Base-by-base conservation (phyloP, 2,113 vertebrate genomes). In the Tachysurus vachellii region DNA sequence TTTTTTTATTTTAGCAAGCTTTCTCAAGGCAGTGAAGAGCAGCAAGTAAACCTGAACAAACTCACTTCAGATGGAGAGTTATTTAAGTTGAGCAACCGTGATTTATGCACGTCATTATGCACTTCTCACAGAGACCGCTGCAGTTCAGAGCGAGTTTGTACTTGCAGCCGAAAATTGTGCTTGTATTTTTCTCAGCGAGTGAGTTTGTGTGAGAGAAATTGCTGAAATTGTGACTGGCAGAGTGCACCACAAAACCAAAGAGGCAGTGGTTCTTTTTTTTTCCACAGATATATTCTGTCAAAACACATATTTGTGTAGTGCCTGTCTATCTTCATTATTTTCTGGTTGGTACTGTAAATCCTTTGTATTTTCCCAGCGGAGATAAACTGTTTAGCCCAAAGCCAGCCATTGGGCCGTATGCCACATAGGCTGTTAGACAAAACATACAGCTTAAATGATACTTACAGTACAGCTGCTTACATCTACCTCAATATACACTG, bases 61-160 rank as follows among this genome's bases (percentile, higher is more conserved):
- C 86, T 42, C 28, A 54, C 75, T 84, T 42, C 80, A 83, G 84
- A 77, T 79, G 23, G 57, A 64, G 62, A 21, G 12, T 86, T 88
- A 85, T 88, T 85, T 87, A 93, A 90, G 89, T 85, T 19, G 86
- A 86, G 76, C 59, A 62, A 75, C 87, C 85, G 89, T 93, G 91
- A 93, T 91, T 89, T 93, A 91, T 70, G 91, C 84, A 53, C 83
- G 91, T 90, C 92, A 86, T 62, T 90, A 85, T 89, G 88, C 88
- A 83, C 89, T 88, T 91, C 91, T 88, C 81, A 76, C 86, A 61
- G 85, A 77, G 28, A 91, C 92, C 89, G 73, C 89, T 88, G 59
- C 87, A 88, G 86, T 85, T 85, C 85, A 81, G 21, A 88, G 85
- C 88, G 89, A 89, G 86, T 89, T 88, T 47, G 84, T 89, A 79